phyloP scores from a whole-genome alignment of 2,113 vertebrate genomes.

The Eptatretus burgeri region DNA sequence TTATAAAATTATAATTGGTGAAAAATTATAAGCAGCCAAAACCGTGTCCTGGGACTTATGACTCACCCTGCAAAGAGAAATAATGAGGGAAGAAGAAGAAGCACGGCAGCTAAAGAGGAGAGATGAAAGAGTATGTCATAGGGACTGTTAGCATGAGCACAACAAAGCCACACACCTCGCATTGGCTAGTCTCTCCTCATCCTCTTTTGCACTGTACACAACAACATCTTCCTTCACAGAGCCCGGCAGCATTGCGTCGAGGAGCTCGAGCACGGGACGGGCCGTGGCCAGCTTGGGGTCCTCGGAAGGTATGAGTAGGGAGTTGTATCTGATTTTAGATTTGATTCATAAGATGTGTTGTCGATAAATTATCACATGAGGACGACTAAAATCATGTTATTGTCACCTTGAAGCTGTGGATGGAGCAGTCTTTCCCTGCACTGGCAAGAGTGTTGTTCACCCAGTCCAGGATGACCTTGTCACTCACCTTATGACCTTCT shows the following conservation, averaged over 20 bases:
- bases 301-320: not conserved
- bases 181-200: not conserved
- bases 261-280: not conserved
- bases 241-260: not conserved
- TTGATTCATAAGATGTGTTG: too few relatives aligned
- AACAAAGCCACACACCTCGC: not conserved
- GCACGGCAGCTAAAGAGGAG: too few relatives aligned
- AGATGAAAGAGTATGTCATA: too few relatives aligned
- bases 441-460: constrained; percentile 48
- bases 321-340: too few relatives aligned
- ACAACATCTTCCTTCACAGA: constrained; percentile 1
- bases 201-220: not conserved
- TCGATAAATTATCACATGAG: too few relatives aligned
- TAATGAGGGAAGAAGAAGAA: too few relatives aligned
- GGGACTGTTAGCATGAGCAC: too few relatives aligned
- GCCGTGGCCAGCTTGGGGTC: not conserved
- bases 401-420: constrained; percentile 59
- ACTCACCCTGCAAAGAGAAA: too few relatives aligned
- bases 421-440: constrained; percentile 35
- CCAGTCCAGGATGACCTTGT: constrained; percentile 65
- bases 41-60: too few relatives aligned
- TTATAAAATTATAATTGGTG: too few relatives aligned
- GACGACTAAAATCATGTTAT: too few relatives aligned
- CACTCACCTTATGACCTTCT: constrained; percentile 52
- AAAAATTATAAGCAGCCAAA: too few relatives aligned